Base-by-base conservation (phyloP, 2,888 invertebrate species). In the Cryptocephalus moraei region DNA sequence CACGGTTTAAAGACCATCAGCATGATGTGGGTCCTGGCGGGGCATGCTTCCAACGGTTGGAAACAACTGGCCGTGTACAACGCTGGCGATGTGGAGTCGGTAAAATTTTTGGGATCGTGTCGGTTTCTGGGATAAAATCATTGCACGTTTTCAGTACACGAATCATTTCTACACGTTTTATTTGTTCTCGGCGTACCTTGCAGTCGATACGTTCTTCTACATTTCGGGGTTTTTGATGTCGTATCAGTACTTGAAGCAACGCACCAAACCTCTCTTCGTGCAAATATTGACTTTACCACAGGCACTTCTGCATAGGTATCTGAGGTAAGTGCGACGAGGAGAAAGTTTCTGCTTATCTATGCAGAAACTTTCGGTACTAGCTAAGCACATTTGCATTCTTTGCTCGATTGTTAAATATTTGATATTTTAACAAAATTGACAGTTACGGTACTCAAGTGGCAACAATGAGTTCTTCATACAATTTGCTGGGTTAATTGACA, bases 191-290 rank as follows among this genome's bases (percentile, higher is more conserved):
- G 77, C 70, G 53, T 55, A 75, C 0, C 67, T 79, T 3, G 75
- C 78, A 1, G 83, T 83, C 1, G 83, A 83, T 49, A 78, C 82
- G 0, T 83, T 83, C 63, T 80, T 83, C 60, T 70, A 77, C 41
- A 66, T 83, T 54, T 79, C 80, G 53, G 82, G 82, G 2, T 66
- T 82, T 44, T 63, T 83, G 1, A 72, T 75, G 49, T 72, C 78
- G 1, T 77, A 74, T 47, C 49, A 65, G 2, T 66, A 72, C 46
- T 50, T 73, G 11, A 70, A 69, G 55, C 46, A 51, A 32, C 50
- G 49, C 32, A 47, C 48, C 22, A 51, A 44, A 36, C 45, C 56
- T 4, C n/a, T 55, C 8, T 8, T 8, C 6, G 31, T 11, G 1
- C 60, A 60, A 41, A 36, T 56, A 2, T 43, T 39, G 14, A 34